Evolutionary conservation across 2,113 vertebrate genomes (phyloP).

Genomic region (Tragelaphus strepsiceros): DNA sequence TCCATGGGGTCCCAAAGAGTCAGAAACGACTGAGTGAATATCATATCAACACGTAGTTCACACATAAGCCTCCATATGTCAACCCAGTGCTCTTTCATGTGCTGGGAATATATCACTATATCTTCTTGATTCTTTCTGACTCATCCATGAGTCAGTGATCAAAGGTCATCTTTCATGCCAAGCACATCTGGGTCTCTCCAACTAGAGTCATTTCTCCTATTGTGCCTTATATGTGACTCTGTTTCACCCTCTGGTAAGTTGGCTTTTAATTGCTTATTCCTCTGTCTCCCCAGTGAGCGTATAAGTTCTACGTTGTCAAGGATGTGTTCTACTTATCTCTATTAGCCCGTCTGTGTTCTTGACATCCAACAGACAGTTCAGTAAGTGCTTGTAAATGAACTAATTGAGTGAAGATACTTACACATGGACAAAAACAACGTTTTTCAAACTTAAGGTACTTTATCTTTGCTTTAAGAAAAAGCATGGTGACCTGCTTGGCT

Average conservation of each 20-base stretch:
- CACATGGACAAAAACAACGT: background rate
- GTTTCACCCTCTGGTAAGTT: background rate
- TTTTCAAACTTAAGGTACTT: background rate
- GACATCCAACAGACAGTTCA: background rate
- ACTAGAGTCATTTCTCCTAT: background rate
- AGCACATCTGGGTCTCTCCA: background rate
- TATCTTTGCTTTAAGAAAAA: background rate
- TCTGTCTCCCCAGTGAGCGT: background rate
- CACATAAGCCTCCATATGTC: background rate
- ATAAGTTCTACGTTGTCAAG: background rate
- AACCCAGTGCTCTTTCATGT: background rate
- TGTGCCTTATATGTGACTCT: background rate
- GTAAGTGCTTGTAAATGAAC: background rate
- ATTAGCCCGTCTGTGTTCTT: background rate
- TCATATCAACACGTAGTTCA: background rate
- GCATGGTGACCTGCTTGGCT: background rate
- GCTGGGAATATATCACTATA: background rate
- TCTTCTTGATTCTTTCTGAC: background rate
- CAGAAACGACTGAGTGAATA: background rate
- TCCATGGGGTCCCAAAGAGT: background rate
- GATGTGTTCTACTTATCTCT: conserved; percentile 11
- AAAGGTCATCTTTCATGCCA: background rate
- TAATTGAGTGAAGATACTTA: conserved; percentile 9
- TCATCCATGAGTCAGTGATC: background rate
- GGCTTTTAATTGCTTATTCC: conserved; percentile 35